Evolutionary conservation across 2,888 invertebrate genomes (phyloP).

Genomic region (Plebejus melissa): DNA sequence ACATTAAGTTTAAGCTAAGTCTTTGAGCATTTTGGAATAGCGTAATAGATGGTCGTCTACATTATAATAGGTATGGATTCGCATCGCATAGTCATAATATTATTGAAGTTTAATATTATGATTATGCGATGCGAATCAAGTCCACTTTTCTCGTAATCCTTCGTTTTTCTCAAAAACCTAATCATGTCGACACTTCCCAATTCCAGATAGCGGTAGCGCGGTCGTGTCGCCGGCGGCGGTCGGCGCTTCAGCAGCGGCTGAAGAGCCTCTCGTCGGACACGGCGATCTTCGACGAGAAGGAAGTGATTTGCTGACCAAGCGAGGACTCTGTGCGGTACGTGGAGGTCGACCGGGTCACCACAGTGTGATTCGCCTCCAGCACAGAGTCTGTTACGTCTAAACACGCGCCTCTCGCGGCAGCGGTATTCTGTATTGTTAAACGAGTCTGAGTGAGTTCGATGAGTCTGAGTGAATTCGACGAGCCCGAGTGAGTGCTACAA

Average conservation of each 20-base stretch:
- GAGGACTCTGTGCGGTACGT: conserved; percentile 96
- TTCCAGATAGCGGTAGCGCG: conserved; percentile 66
- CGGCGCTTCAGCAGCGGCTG: conserved; percentile 87
- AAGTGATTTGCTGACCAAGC: conserved; percentile 97
- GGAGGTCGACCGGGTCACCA: conserved; percentile 93
- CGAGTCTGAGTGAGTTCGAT: background rate
- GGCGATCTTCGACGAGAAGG: conserved; percentile 90
- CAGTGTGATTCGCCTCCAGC: conserved; percentile 85
- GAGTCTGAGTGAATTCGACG: background rate
- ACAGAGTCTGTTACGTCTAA: conserved; percentile 54
- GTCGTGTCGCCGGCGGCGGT: conserved; percentile 83
- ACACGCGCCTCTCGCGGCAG: conserved; percentile 29
- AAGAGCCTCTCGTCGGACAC: conserved; percentile 91
- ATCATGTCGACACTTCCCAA: background rate
- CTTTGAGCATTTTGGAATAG: too few species aligned
- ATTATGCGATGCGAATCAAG: too few species aligned
- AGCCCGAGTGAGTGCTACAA: background rate
- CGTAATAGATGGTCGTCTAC: too few species aligned
- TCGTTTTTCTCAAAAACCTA: background rate
- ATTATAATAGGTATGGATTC: too few species aligned
- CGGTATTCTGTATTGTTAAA: conserved; percentile 8
- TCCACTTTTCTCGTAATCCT: too few species aligned
- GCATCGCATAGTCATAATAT: too few species aligned
- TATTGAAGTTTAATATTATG: too few species aligned
- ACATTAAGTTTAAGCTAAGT: background rate